phyloP scores from a whole-genome alignment of 1,140 invertebrate genomes.

The Neoseiulus cucumeris region DNA sequence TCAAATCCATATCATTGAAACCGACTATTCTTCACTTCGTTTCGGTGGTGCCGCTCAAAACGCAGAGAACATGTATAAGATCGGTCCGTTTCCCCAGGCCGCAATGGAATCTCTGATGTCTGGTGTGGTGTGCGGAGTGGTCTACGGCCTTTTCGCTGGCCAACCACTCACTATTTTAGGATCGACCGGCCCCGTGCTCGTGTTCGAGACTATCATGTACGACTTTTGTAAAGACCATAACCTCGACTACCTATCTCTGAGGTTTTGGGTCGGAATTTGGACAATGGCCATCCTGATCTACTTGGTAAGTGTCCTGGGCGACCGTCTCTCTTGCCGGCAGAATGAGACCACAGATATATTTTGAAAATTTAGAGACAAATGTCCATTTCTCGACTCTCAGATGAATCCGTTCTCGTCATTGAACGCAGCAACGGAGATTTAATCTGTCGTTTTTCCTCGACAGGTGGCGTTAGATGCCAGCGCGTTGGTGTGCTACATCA shows the following conservation, averaged over 20 bases:
- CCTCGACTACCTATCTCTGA: conserved; percentile 81
- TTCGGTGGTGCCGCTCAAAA: no score
- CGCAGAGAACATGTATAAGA: no score
- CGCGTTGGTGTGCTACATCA: conserved; percentile 95
- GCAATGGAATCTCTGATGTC: conserved; percentile 93
- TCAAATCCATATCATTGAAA: no score
- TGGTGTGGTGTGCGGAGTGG: conserved; percentile 80
- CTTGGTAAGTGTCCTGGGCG: neutral
- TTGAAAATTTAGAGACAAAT: neutral
- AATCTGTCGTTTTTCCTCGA: conserved; percentile 42
- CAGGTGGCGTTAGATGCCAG: conserved; percentile 89
- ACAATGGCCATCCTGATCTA: conserved; percentile 18
- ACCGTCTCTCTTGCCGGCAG: no score
- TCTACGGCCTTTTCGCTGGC: conserved; percentile 89
- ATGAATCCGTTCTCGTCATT: no score
- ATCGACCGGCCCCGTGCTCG: conserved; percentile 89
- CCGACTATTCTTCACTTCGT: no score
- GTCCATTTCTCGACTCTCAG: neutral
- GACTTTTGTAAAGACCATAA: conserved; percentile 64
- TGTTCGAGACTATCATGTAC: conserved; percentile 92
- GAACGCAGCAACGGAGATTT: neutral
- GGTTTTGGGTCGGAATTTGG: conserved; percentile 29
- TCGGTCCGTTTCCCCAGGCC: conserved; percentile 38
- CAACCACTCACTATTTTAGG: conserved; percentile 94
- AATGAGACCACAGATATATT: no score